phyloP scores from a whole-genome alignment of 2,113 vertebrate genomes.

The Paedocypris sp. region DNA sequence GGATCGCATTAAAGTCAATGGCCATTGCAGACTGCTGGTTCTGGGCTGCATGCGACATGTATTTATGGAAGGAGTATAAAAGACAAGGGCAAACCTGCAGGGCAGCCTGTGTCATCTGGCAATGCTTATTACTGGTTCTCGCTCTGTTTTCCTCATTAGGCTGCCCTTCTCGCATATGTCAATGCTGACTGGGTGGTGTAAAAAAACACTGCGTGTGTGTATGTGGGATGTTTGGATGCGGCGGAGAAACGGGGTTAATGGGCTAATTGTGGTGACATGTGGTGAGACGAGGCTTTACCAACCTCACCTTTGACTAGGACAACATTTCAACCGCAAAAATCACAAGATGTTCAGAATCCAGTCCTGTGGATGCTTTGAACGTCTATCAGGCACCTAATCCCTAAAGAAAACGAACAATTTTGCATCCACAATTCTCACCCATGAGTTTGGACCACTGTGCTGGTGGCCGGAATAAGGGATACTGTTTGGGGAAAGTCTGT shows the following conservation, averaged over 20 bases:
- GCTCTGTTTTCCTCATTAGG: conserved; percentile 47
- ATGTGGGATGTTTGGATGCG: not conserved
- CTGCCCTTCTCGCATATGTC: conserved; percentile 16
- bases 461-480: conserved; percentile 65
- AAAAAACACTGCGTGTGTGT: conserved; percentile 3
- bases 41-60: not conserved
- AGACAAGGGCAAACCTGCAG: conserved; percentile 7
- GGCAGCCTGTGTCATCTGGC: conserved; percentile 45
- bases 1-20: conserved; percentile 14
- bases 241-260: conserved; percentile 20
- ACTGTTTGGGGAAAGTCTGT: conserved; percentile 67
- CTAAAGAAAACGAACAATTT: not conserved
- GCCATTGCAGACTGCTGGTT: conserved; percentile 1
- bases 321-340: not conserved
- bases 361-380: not conserved
- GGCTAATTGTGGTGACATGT: conserved; percentile 30
- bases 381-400: not conserved
- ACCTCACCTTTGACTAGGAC: not conserved
- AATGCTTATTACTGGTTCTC: conserved; percentile 38
- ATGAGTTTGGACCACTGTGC: conserved; percentile 72
- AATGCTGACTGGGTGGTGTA: conserved; percentile 5
- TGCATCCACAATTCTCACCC: conserved; percentile 46
- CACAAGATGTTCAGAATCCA: not conserved
- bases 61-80: conserved; percentile 10
- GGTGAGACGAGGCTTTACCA: conserved; percentile 6